Evolutionary conservation across 37 sponge, comb jelly and placozoan genomes (phyloP).

Genomic region (Hexactinellida sp.): DNA sequence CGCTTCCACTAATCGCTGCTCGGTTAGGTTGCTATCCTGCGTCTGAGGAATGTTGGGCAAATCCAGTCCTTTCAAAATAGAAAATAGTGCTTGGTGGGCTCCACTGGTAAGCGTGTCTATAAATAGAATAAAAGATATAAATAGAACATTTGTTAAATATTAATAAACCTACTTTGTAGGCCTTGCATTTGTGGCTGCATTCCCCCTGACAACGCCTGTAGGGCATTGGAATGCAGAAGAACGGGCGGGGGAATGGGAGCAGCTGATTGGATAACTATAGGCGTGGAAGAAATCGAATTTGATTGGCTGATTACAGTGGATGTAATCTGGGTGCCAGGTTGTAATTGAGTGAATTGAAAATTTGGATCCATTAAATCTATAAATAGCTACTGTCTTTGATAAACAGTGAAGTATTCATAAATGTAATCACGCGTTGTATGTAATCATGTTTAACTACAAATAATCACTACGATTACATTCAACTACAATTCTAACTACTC

Average conservation of each 20-base stretch:
- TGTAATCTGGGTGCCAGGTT: neutral
- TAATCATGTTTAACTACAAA: too few species aligned
- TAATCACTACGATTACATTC: neutral
- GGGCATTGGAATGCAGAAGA: neutral
- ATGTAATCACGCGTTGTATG: too few species aligned
- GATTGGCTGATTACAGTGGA: neutral
- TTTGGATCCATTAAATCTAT: neutral
- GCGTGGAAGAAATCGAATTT: neutral
- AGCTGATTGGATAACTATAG: neutral
- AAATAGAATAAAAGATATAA: neutral
- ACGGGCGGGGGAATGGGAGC: neutral
- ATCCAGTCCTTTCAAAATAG: constrained; percentile 9
- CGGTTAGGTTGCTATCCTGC: neutral
- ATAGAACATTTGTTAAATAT: neutral
- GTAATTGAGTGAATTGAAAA: constrained; percentile 2
- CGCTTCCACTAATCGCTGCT: neutral
- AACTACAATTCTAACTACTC: neutral
- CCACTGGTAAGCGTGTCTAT: neutral
- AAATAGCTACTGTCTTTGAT: too few species aligned
- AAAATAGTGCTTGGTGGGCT: neutral
- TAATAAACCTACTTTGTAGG: neutral
- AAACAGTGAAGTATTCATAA: too few species aligned
- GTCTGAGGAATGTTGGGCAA: neutral
- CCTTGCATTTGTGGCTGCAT: neutral
- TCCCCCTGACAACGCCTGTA: neutral